Evolutionary conservation across 2,888 invertebrate genomes (phyloP).

Genomic region (Neria commutata): DNA sequence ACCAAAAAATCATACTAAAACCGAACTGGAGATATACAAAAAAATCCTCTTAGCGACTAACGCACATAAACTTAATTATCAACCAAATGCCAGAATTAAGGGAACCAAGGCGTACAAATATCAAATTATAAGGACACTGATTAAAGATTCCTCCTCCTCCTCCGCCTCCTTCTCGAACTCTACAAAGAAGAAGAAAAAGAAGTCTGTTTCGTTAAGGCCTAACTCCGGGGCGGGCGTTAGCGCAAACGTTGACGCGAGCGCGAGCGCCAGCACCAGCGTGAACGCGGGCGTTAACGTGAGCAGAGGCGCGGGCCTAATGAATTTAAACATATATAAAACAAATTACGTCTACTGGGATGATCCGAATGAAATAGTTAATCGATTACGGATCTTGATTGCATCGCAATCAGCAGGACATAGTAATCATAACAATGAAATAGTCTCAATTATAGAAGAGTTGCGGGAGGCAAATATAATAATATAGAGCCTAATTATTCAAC

Average conservation of each 20-base stretch:
- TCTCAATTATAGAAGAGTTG: slow-evolving; percentile 17
- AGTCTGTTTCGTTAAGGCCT: too few relatives aligned
- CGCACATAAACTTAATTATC: slow-evolving; percentile 17
- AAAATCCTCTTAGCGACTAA: slow-evolving; percentile 20
- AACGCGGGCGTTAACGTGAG: neutral
- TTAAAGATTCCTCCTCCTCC: too few relatives aligned
- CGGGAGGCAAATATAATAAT: slow-evolving; percentile 19
- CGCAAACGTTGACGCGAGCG: too few relatives aligned
- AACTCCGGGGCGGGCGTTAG: too few relatives aligned
- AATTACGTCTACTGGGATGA: slow-evolving; percentile 39
- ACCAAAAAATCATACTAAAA: slow-evolving; percentile 5
- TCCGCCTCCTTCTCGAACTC: too few relatives aligned
- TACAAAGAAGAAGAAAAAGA: too few relatives aligned
- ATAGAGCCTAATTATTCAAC: too few relatives aligned
- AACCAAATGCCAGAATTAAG: slow-evolving; percentile 16
- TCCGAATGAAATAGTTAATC: slow-evolving; percentile 44
- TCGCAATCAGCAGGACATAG: slow-evolving; percentile 21
- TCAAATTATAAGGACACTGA: slow-evolving; percentile 10
- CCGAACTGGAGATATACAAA: slow-evolving; percentile 14
- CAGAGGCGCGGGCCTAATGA: slow-evolving; percentile 8
- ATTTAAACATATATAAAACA: slow-evolving; percentile 10
- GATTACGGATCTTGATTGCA: slow-evolving; percentile 36
- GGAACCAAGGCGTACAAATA: slow-evolving; percentile 17
- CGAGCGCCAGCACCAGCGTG: too few relatives aligned
- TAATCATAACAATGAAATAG: slow-evolving; percentile 17